Percentiles rank a stretch among this genome's conserved stretches.
phyloP scores from a whole-genome alignment of 2,113 vertebrate genomes.

The Rhinolophus sinicus region DNA sequence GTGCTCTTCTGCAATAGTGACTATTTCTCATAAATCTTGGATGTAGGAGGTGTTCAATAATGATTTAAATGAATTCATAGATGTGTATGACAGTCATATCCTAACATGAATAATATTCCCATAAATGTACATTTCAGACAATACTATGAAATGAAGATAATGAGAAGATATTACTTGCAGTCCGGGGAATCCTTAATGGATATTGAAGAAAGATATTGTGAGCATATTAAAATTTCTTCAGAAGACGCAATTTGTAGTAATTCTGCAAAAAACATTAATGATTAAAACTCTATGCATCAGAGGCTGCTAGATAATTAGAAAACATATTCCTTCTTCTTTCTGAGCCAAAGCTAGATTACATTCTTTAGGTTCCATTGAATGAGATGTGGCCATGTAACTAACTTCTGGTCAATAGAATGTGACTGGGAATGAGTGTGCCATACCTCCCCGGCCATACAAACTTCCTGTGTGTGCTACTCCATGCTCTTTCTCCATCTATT shows the following conservation, averaged over 20 bases:
- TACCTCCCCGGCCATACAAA: neutral
- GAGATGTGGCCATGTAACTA: neutral
- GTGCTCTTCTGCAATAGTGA: neutral
- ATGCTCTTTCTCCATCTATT: neutral
- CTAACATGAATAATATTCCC: conserved; percentile 25
- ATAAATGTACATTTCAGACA: neutral
- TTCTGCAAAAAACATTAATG: conserved; percentile 10
- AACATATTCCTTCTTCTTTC: neutral
- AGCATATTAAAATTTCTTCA: conserved; percentile 42
- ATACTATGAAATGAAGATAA: neutral
- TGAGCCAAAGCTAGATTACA: neutral
- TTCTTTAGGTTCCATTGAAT: neutral
- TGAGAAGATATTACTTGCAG: conserved; percentile 17
- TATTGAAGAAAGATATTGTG: conserved; percentile 7
- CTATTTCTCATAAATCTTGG: conserved; percentile 10
- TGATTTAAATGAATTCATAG: conserved; percentile 17
- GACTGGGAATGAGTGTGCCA: neutral
- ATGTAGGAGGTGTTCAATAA: neutral
- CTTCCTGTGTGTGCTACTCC: neutral
- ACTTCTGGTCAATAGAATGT: neutral
- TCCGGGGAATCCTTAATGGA: conserved; percentile 36
- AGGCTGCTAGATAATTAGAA: neutral
- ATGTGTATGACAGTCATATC: neutral
- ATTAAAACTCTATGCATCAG: neutral
- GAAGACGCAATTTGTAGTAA: conserved; percentile 42